phyloP scores from a whole-genome alignment of 2,113 vertebrate genomes.

The Tinamus guttatus region DNA sequence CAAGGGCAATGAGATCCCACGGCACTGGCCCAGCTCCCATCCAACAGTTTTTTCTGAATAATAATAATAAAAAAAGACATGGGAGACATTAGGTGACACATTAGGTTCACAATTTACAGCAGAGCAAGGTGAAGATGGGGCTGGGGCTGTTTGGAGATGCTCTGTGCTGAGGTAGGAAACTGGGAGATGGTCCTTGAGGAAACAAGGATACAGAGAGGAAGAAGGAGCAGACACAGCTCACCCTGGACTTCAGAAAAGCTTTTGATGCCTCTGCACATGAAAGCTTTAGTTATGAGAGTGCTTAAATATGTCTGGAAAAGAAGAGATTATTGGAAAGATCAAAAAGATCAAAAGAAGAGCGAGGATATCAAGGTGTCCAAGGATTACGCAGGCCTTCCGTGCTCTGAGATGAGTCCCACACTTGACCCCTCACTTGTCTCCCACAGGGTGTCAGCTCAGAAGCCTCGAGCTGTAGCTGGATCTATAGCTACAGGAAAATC shows the following conservation, averaged over 20 bases:
- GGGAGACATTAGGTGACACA: too few relatives aligned
- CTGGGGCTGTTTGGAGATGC: not conserved
- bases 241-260: conserved; percentile 18
- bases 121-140: not conserved
- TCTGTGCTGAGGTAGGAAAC: too few relatives aligned
- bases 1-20: too few relatives aligned
- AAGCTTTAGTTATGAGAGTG: conserved; percentile 11
- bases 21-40: too few relatives aligned
- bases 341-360: not conserved
- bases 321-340: not conserved
- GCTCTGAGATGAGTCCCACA: not conserved
- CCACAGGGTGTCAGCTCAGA: not conserved
- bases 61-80: too few relatives aligned
- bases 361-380: not conserved
- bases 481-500: not conserved
- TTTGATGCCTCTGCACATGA: conserved; percentile 23
- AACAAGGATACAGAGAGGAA: not conserved
- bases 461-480: not conserved
- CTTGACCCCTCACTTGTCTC: rapidly evolving
- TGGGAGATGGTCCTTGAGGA: not conserved
- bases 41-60: too few relatives aligned
- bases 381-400: not conserved
- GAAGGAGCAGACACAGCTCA: not conserved
- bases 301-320: not conserved
- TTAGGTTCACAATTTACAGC: not conserved